These are phyloP conservation scores for Drosophila tani DNA, from an alignment of 1,140 invertebrate genomes.

Conservation along the genomic window DNA sequence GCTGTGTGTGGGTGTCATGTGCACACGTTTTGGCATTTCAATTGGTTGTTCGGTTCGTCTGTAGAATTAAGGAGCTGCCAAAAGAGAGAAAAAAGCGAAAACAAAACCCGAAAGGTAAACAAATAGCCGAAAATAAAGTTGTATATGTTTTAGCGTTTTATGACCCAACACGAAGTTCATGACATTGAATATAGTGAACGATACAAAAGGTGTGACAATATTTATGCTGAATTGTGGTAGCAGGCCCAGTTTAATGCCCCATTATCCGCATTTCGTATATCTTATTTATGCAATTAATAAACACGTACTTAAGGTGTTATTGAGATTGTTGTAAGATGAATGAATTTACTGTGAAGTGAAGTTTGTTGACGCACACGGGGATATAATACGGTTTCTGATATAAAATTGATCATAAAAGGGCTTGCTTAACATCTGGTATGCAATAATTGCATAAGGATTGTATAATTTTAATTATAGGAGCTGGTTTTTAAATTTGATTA, in stretches of 20 bases:
- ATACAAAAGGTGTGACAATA: conserved; percentile 57
- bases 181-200: conserved; percentile 66
- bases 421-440: not conserved
- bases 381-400: not conserved
- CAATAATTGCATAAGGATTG: not conserved
- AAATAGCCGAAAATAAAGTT: conserved; percentile 53
- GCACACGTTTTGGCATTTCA: conserved; percentile 71
- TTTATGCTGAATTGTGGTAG: conserved; percentile 27
- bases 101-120: conserved; percentile 55
- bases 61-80: conserved; percentile 61
- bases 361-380: not conserved
- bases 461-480: too few relatives aligned
- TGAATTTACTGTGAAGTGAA: conserved; percentile 1
- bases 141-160: conserved; percentile 62
- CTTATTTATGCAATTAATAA: conserved; percentile 36
- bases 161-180: conserved; percentile 76
- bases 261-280: conserved; percentile 53
- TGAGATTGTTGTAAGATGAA: conserved; percentile 33
- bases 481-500: not conserved
- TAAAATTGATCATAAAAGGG: not conserved
- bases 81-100: conserved; percentile 50
- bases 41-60: conserved; percentile 32
- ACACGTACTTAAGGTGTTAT: conserved; percentile 43
- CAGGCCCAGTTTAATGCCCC: conserved; percentile 49
- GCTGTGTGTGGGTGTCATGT: conserved; percentile 43